phyloP scores from a whole-genome alignment of 92 coral and sea anemone species.

The Epizoanthus stellaris region DNA sequence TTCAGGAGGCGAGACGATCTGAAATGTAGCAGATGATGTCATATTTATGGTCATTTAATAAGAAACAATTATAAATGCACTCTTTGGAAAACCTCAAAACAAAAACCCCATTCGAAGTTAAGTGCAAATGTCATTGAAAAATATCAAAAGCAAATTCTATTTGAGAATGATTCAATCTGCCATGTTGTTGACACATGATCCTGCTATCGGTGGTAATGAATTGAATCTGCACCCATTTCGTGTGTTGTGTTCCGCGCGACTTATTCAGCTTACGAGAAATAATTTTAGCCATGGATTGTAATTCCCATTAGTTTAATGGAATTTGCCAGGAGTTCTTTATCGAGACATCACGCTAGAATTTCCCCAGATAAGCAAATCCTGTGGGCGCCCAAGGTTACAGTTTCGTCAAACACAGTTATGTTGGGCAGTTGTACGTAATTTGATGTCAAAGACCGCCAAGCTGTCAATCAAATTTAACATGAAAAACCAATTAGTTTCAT shows the following conservation, averaged over 20 bases:
- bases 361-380: slow-evolving; percentile 10
- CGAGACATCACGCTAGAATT: slow-evolving; percentile 11
- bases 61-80: not conserved
- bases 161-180: slow-evolving; percentile 17
- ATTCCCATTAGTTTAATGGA: not conserved
- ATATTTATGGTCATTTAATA: not conserved
- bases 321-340: not conserved
- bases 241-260: slow-evolving; percentile 7
- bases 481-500: slow-evolving; percentile 66
- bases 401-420: not conserved
- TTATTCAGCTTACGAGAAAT: not conserved
- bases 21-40: not conserved
- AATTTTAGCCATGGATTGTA: too few relatives aligned
- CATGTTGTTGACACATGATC: slow-evolving; percentile 26
- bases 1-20: not conserved
- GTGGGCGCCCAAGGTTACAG: slow-evolving; percentile 29
- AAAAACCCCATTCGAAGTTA: not conserved
- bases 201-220: not conserved
- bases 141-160: slow-evolving; percentile 1
- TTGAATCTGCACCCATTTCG: not conserved
- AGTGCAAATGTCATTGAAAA: slow-evolving; percentile 18
- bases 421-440: slow-evolving; percentile 9
- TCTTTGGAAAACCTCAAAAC: not conserved
- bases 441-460: slow-evolving; percentile 29
- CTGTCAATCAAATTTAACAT: slow-evolving; percentile 38